A percentile compares a stretch with the other conserved stretches of the same genome.
Evolutionary conservation across 1,140 invertebrate species (phyloP).

Genomic region (Frieseomelitta varia): DNA sequence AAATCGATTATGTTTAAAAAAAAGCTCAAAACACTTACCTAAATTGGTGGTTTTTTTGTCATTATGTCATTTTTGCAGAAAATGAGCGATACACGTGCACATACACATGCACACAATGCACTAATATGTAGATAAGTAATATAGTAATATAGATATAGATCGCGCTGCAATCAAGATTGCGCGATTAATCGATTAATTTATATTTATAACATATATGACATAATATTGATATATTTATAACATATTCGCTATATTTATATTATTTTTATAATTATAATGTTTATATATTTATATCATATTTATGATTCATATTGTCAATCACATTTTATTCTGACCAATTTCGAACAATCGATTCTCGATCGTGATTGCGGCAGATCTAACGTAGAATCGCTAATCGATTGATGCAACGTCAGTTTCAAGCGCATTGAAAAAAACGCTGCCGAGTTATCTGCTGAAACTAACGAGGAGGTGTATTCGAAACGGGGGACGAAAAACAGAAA

Average conservation of each 20-base stretch:
- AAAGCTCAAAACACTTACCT: background rate
- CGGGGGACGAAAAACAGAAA: too few relatives aligned
- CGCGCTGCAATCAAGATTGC: background rate
- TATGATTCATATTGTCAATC: too few relatives aligned
- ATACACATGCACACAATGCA: too few relatives aligned
- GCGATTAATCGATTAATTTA: background rate
- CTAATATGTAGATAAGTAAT: too few relatives aligned
- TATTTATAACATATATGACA: too few relatives aligned
- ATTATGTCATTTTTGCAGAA: background rate
- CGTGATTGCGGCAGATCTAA: background rate
- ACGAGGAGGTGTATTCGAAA: background rate
- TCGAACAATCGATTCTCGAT: background rate
- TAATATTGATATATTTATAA: too few relatives aligned
- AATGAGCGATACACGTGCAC: background rate
- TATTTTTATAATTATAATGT: too few relatives aligned
- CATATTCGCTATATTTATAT: too few relatives aligned
- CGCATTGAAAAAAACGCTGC: too few relatives aligned
- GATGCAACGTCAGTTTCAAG: background rate
- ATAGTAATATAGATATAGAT: background rate
- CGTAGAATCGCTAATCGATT: background rate
- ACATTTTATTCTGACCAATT: too few relatives aligned
- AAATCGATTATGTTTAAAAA: too few relatives aligned
- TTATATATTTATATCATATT: too few relatives aligned
- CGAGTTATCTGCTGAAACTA: background rate
- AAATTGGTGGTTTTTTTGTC: background rate